Percentiles rank a stretch among this genome's conserved stretches.
Conservation (phyloP, 2,113 vertebrate species). For the Clinocottus analis region DNA sequence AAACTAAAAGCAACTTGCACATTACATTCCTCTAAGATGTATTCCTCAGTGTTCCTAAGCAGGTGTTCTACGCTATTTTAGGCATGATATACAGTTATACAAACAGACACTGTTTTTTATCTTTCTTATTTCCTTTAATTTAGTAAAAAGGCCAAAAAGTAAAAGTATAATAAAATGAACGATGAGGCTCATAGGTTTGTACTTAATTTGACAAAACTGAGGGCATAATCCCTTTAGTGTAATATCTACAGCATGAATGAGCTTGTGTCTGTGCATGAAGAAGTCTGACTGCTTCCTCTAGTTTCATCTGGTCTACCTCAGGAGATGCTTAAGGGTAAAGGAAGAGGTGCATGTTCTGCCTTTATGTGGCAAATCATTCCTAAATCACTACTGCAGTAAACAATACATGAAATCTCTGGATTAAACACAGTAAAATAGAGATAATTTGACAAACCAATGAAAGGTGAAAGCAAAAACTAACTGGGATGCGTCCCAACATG, state of each 20-base stretch:
- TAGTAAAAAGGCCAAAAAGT: not conserved
- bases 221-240: not conserved
- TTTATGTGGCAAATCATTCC: not conserved
- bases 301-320: not conserved
- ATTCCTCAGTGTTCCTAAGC: not conserved
- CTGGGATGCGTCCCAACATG: not conserved
- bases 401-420: not conserved
- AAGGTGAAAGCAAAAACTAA: not conserved
- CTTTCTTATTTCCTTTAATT: not conserved
- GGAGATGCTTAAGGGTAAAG: not conserved
- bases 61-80: not conserved
- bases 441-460: not conserved
- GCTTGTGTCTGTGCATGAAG: not conserved
- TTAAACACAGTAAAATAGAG: not conserved
- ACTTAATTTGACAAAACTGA: not conserved
- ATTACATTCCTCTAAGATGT: not conserved
- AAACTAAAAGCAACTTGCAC: constrained; percentile 1
- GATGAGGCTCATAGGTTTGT: not conserved
- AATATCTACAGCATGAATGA: not conserved
- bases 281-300: not conserved
- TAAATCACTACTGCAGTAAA: not conserved
- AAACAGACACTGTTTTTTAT: not conserved
- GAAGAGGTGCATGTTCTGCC: not conserved
- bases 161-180: not conserved
- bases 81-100: not conserved